phyloP scores from a whole-genome alignment of 2,888 invertebrate genomes.

The Callyntrura sp. region DNA sequence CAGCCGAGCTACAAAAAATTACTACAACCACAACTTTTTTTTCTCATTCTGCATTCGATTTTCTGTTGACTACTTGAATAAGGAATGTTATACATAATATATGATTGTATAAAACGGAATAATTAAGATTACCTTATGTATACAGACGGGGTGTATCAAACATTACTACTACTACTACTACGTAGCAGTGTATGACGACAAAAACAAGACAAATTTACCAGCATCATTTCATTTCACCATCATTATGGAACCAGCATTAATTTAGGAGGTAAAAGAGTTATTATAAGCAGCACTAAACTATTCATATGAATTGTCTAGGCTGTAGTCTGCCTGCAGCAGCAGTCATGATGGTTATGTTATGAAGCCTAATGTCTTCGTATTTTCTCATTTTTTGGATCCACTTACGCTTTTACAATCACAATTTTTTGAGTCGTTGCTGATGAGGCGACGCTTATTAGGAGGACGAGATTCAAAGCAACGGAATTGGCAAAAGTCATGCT shows the following conservation, averaged over 20 bases:
- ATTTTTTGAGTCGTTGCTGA: background rate
- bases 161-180: too few species aligned
- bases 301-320: background rate
- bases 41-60: background rate
- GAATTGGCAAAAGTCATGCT: background rate
- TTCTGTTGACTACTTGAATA: background rate
- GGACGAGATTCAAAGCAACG: slow-evolving; percentile 7
- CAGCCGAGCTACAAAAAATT: background rate
- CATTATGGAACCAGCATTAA: slow-evolving; percentile 26
- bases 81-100: background rate
- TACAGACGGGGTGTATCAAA: background rate
- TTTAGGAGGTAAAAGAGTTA: background rate
- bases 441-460: background rate
- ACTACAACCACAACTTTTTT: slow-evolving; percentile 14
- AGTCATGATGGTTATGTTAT: too few species aligned
- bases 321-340: too few species aligned
- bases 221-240: background rate
- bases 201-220: slow-evolving; percentile 1
- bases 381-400: background rate
- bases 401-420: background rate
- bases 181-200: background rate
- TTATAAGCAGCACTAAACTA: background rate
- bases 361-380: too few species aligned
- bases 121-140: slow-evolving; percentile 26
- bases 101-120: slow-evolving; percentile 1